Base-by-base conservation (phyloP, 23 tunicate genomes). In the Trididemnum nubilum region DNA sequence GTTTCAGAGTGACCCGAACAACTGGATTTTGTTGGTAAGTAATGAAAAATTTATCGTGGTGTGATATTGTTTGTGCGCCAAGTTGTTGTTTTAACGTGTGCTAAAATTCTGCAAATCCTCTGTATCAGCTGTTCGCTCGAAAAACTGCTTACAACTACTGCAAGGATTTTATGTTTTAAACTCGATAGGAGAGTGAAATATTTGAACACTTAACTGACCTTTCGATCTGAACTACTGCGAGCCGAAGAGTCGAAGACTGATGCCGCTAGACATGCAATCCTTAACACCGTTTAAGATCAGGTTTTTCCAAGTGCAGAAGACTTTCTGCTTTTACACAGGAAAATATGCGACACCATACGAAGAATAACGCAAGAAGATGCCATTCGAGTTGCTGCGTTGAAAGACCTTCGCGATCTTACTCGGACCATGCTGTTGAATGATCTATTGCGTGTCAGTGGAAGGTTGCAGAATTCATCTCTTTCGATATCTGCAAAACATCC, bases 51-150 rank as follows among this genome's bases (percentile, higher is more conserved):
- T 61, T 24, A 26, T 21, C 4, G 22, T 4, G 67, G 67, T 4
- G 28, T n/a, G 26, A 61, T 21, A 24, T 61, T 5, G 26, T 61
- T 5, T 21, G 5, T 24, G n/a, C 29, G 5, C 67, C 18, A 61
- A 61, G 4, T 24, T 24, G 28, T 5, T 61, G 67, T 61, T 61
- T 26, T 15, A 26, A 49, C 5, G 26, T 61, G 15, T 7, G 54
- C 15, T 44, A 7, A 44, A 44, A 44, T 44, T 9, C 15, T 7
- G 15, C 54, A 15, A 44, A 44, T 44, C 15, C 54, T 67, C 74
- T 67, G 26, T 24, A 67, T 33, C 74, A 38, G 74, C 74, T 67
- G 74, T 67, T 67, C 38, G 3, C 38, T 5, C 33, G 26, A 67
- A 9, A 21, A 38, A 5, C 33, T 67, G 25, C 33, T 67, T 4